Conservation (phyloP, 2,888 invertebrate species). For the Cephus runcator region DNA sequence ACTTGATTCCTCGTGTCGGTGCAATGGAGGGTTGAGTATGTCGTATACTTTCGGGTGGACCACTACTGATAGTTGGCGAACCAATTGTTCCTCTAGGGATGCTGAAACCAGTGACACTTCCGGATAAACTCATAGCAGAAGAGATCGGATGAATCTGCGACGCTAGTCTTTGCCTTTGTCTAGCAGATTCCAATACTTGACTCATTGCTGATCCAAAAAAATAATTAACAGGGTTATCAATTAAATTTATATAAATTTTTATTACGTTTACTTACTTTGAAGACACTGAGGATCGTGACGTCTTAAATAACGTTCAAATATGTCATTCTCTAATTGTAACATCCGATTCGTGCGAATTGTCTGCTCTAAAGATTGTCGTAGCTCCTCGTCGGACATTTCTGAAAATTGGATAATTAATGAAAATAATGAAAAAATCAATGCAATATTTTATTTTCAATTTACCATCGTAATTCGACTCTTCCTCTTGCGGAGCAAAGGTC, state of each 20-base stretch:
- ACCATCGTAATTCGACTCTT: slow-evolving; percentile 39
- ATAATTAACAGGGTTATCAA: slow-evolving; percentile 28
- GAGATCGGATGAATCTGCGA: slow-evolving; percentile 27
- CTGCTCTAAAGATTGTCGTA: slow-evolving; percentile 37
- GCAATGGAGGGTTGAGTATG: slow-evolving; percentile 15
- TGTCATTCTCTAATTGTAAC: slow-evolving; percentile 67
- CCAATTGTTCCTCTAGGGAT: slow-evolving; percentile 20
- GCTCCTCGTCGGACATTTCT: slow-evolving; percentile 50
- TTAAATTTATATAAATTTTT: slow-evolving; percentile 50
- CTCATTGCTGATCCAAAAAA: slow-evolving; percentile 27
- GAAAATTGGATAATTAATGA: not conserved
- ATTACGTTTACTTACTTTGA: slow-evolving; percentile 66
- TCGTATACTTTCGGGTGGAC: slow-evolving; percentile 31
- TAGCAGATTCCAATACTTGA: slow-evolving; percentile 38
- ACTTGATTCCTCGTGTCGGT: slow-evolving; percentile 19
- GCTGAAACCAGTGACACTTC: slow-evolving; percentile 27
- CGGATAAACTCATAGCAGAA: slow-evolving; percentile 35
- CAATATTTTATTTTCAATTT: slow-evolving; percentile 4
- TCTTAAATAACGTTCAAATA: slow-evolving; percentile 67
- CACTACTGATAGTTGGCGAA: slow-evolving; percentile 33
- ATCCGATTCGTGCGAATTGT: slow-evolving; percentile 43
- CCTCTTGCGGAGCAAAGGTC: slow-evolving; percentile 11
- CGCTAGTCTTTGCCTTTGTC: slow-evolving; percentile 30
- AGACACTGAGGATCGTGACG: slow-evolving; percentile 67
- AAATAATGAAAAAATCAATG: not conserved